Percentiles rank a stretch among this genome's conserved stretches.
These are phyloP conservation scores for Helleia helle DNA, from an alignment of 2,888 invertebrate species.

Conservation along the genomic window DNA sequence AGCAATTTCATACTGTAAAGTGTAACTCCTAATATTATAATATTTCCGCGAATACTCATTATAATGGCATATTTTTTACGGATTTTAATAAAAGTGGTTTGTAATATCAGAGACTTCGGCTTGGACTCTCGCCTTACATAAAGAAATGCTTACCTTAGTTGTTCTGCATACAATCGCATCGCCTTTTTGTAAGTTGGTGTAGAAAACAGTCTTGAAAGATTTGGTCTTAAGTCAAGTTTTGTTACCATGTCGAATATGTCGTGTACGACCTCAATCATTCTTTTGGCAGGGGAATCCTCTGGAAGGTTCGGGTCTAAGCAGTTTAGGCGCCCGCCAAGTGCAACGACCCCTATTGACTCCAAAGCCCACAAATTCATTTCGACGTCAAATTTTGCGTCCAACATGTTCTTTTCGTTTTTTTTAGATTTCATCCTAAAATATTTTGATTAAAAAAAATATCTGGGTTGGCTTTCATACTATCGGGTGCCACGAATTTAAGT, in stretches of 20 bases:
- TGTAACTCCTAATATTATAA: too few species aligned
- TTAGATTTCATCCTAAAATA: constrained; percentile 62
- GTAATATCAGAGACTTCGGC: too few species aligned
- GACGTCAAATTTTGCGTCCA: constrained; percentile 65
- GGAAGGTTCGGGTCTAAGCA: constrained; percentile 39
- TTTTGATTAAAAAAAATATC: too few species aligned
- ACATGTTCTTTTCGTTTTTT: constrained; percentile 64
- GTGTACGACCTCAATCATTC: constrained; percentile 39
- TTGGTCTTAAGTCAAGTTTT: constrained; percentile 43
- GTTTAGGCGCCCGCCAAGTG: constrained; percentile 44
- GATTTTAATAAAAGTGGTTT: neutral
- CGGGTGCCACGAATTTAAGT: too few species aligned
- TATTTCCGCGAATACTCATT: too few species aligned
- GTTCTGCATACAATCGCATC: constrained; percentile 43
- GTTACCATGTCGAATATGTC: constrained; percentile 32
- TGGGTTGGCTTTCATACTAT: too few species aligned
- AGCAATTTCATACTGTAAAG: too few species aligned
- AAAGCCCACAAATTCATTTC: constrained; percentile 77
- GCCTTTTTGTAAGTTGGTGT: constrained; percentile 40
- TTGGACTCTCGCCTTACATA: too few species aligned
- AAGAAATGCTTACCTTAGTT: constrained; percentile 43
- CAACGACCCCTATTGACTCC: constrained; percentile 62
- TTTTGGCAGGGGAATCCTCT: constrained; percentile 35
- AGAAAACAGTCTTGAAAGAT: constrained; percentile 36
- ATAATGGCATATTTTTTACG: too few species aligned